phyloP scores from a whole-genome alignment of 2,888 invertebrate genomes.

The Lordiphosa fenestrarum region DNA sequence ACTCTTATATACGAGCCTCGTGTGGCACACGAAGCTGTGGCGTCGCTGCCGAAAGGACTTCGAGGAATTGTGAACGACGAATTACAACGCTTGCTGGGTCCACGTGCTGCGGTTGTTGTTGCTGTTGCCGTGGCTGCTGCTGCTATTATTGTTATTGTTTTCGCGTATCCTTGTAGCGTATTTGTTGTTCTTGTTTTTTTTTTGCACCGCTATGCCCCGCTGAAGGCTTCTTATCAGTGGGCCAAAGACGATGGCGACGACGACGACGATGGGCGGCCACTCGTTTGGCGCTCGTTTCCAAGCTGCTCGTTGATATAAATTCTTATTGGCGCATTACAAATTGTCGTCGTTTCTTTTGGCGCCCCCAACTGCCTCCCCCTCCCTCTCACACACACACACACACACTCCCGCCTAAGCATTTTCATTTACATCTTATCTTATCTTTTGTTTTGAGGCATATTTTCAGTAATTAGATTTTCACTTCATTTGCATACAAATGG shows the following conservation, averaged over 20 bases:
- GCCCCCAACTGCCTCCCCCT: neutral
- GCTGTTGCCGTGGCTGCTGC: constrained; percentile 11
- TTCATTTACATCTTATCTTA: constrained; percentile 38
- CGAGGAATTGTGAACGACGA: constrained; percentile 56
- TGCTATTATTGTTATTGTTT: constrained; percentile 16
- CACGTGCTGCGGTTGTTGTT: constrained; percentile 26
- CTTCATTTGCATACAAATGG: constrained; percentile 71
- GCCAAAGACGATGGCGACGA: constrained; percentile 23
- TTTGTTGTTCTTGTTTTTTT: constrained; percentile 13
- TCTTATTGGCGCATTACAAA: constrained; percentile 75
- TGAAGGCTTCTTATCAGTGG: constrained; percentile 48
- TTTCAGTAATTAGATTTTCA: constrained; percentile 67
- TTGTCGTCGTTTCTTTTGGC: constrained; percentile 47
- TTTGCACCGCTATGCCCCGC: constrained; percentile 3
- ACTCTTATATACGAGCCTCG: constrained; percentile 14
- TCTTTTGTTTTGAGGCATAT: constrained; percentile 65
- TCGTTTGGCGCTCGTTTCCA: constrained; percentile 36
- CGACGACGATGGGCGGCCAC: constrained; percentile 23
- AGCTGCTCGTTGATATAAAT: constrained; percentile 66
- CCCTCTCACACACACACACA: constrained; percentile 6
- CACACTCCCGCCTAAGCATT: constrained; percentile 28
- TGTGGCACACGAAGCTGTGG: constrained; percentile 28
- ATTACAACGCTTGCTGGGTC: constrained; percentile 69
- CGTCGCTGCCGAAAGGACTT: constrained; percentile 63
- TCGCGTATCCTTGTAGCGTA: constrained; percentile 19